These are phyloP conservation scores for Prostheceraeus crozeri DNA, from an alignment of 2,888 invertebrate species.

Conservation along the genomic window DNA sequence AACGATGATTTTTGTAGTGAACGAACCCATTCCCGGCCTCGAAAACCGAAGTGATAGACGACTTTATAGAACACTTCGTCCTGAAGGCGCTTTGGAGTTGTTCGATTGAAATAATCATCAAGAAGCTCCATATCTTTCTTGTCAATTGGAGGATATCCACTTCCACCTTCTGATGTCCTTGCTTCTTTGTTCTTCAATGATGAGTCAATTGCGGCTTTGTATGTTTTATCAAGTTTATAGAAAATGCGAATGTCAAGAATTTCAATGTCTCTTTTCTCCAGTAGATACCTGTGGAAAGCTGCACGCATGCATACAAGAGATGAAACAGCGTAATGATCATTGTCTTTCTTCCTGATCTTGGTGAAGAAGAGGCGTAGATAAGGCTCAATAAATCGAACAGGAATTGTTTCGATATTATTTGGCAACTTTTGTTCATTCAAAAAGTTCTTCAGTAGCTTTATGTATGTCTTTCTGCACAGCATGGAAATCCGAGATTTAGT, in stretches of 20 bases:
- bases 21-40: conserved; percentile 27
- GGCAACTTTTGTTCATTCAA: conserved; percentile 1
- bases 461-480: too few relatives aligned
- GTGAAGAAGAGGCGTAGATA: conserved; percentile 1
- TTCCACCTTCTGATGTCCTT: not conserved
- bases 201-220: not conserved
- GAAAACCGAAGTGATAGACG: conserved; percentile 24
- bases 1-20: not conserved
- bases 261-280: not conserved
- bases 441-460: conserved; percentile 26
- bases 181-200: not conserved
- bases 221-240: too few relatives aligned
- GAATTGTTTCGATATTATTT: conserved; percentile 1
- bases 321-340: not conserved
- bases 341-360: conserved; percentile 1
- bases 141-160: conserved; percentile 24
- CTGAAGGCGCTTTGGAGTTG: conserved; percentile 5
- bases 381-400: not conserved
- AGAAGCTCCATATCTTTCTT: conserved; percentile 6
- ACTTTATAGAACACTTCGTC: conserved; percentile 19
- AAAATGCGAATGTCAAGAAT: too few relatives aligned
- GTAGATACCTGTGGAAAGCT: conserved; percentile 3
- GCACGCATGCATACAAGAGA: conserved; percentile 22
- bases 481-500: too few relatives aligned
- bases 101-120: not conserved